phyloP scores from a whole-genome alignment of 2,797 vertebrate genomes.

The Muscicapa striata region DNA sequence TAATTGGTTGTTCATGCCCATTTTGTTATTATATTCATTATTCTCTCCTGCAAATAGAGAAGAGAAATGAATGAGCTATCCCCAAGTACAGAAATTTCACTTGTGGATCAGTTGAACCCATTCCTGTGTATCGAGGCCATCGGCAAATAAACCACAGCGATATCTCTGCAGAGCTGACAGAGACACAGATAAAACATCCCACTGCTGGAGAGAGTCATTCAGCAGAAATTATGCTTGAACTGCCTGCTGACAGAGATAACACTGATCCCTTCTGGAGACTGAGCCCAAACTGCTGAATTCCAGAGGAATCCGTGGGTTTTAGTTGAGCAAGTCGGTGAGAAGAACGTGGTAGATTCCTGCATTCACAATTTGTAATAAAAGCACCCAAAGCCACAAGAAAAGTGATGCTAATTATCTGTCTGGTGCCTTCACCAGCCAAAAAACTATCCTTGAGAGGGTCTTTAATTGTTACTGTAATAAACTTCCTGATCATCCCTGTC shows the following conservation, averaged over 20 bases:
- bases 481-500: neutral
- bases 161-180: neutral
- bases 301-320: neutral
- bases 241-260: neutral
- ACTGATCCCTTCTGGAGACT: neutral
- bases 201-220: neutral
- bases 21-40: neutral
- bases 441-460: neutral
- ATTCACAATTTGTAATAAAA: neutral
- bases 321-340: neutral
- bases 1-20: neutral
- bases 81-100: neutral
- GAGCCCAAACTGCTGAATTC: neutral
- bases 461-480: neutral
- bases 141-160: slow-evolving; percentile 2
- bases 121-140: neutral
- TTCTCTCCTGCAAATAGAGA: neutral
- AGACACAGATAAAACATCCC: slow-evolving; percentile 32
- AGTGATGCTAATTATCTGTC: neutral
- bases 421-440: neutral
- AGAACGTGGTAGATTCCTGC: neutral
- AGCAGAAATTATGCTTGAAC: neutral
- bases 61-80: neutral
- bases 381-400: neutral
- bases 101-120: neutral